Base-by-base conservation (phyloP, 2,888 invertebrate species). In the Acronicta leporina region DNA sequence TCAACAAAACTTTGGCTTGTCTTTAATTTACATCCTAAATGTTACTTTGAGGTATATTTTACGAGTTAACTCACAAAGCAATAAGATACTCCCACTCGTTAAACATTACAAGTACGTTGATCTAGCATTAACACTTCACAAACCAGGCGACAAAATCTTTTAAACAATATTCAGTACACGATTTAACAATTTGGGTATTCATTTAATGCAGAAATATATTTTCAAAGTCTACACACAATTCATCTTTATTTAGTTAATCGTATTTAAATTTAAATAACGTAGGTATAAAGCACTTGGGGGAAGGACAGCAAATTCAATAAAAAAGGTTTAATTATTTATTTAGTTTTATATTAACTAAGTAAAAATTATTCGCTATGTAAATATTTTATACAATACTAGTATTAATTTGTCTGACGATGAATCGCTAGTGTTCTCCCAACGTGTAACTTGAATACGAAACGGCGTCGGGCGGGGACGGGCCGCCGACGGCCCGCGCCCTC, bases 251-350 rank as follows among this genome's bases (percentile, higher is more conserved):
- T 89, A 91, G 80, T 90, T 92, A 93, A 91, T 91, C 91, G 93
- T 94, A 92, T 92, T 93, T 92, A 87, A 91, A 90, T 92, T 91
- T 92, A 92, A 94, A 92, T 93, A 93, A 94, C 93, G 92, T 94
- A 92, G 91, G 90, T 92, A 94, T 95, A 95, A 95, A 95, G 95
- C 95, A 95, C 94, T 95, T 95, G 91, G 94, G 94, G 94, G 92
- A 94, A 95, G 94, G 95, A 94, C 94, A 94, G 95, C 95, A 94
- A 95, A 95, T 95, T 92, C 92, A 95, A 95, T 95, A 92, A 94
- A 93, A 94, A 95, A 94, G 89, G 90, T 91, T 92, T 88, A 88
- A 88, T 91, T 91, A 92, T 91, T 91, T 89, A 91, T 92, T 93
- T 92, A 92, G 86, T 92, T 90, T n/a, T 89, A 88, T 79, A 92